Evolutionary conservation across 2,113 vertebrate species (phyloP).

Genomic region (Callospermophilus lateralis): DNA sequence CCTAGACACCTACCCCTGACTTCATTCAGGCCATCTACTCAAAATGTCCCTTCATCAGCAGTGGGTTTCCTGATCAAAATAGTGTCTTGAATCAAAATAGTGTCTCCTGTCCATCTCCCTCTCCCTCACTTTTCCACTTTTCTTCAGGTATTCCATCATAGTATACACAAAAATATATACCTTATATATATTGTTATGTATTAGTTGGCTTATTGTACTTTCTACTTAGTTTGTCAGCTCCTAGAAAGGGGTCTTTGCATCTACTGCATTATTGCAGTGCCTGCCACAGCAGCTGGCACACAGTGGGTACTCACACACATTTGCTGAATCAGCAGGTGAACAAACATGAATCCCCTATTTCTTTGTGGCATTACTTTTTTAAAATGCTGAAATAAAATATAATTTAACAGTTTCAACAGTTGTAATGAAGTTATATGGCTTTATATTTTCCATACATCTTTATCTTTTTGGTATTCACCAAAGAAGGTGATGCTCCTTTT

Average conservation of each 20-base stretch:
- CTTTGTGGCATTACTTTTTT: background rate
- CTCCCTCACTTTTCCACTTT: background rate
- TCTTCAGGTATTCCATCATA: background rate
- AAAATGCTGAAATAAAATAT: slow-evolving; percentile 45
- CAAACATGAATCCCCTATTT: background rate
- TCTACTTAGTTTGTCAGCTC: background rate
- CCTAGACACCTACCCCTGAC: background rate
- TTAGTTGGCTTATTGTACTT: background rate
- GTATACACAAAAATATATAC: background rate
- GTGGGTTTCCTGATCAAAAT: background rate
- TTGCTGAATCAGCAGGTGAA: slow-evolving; percentile 13
- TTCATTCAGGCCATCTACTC: background rate
- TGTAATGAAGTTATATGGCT: background rate
- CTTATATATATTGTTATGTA: background rate
- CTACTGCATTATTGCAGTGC: background rate
- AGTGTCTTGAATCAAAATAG: background rate
- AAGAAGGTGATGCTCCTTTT: background rate
- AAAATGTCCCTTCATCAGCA: background rate
- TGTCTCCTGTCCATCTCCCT: background rate
- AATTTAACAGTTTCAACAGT: background rate
- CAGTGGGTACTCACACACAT: background rate
- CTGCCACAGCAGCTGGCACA: background rate
- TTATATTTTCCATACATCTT: slow-evolving; percentile 52
- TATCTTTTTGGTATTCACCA: slow-evolving; percentile 13
- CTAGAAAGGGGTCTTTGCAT: background rate